Percentiles rank a stretch among this genome's conserved stretches.
phyloP scores from a whole-genome alignment of 53 echinoderm and acorn worm genomes.

The Apostichopus leukothele region DNA sequence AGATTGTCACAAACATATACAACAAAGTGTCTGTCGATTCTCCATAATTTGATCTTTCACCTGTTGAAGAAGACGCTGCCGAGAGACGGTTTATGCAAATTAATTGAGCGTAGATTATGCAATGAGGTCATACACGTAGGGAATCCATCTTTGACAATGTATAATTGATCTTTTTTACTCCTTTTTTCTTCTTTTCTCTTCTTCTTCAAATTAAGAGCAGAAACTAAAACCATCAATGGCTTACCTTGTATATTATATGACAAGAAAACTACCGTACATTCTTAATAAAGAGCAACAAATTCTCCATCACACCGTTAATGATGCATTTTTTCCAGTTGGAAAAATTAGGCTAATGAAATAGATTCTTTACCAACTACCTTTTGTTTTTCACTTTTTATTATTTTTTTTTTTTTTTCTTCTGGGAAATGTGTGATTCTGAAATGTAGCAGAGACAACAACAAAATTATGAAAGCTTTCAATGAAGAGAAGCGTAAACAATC shows the following conservation, averaged over 20 bases:
- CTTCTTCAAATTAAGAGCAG: background rate
- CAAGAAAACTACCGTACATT: background rate
- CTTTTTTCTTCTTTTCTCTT: background rate
- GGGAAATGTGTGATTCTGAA: background rate
- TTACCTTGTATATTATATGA: too few species aligned
- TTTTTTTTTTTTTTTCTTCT: background rate
- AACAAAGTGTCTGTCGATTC: too few species aligned
- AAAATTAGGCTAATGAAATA: conserved; percentile 39
- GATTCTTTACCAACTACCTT: background rate
- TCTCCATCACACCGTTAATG: background rate
- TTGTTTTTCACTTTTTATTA: background rate
- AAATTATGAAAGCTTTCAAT: too few species aligned
- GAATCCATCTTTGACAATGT: background rate
- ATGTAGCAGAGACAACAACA: background rate
- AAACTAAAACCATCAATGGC: too few species aligned
- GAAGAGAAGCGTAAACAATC: too few species aligned
- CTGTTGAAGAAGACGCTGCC: too few species aligned
- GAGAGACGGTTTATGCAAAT: too few species aligned
- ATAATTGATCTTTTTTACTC: background rate
- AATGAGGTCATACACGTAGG: background rate
- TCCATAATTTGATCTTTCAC: too few species aligned
- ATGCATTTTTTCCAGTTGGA: conserved; percentile 16
- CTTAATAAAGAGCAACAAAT: background rate
- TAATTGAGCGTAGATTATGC: too few species aligned
- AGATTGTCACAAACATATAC: too few species aligned